A percentile compares a stretch with the other conserved stretches of the same genome.
Conservation (phyloP, 2,113 vertebrate genomes). For the Apteryx owenii region DNA sequence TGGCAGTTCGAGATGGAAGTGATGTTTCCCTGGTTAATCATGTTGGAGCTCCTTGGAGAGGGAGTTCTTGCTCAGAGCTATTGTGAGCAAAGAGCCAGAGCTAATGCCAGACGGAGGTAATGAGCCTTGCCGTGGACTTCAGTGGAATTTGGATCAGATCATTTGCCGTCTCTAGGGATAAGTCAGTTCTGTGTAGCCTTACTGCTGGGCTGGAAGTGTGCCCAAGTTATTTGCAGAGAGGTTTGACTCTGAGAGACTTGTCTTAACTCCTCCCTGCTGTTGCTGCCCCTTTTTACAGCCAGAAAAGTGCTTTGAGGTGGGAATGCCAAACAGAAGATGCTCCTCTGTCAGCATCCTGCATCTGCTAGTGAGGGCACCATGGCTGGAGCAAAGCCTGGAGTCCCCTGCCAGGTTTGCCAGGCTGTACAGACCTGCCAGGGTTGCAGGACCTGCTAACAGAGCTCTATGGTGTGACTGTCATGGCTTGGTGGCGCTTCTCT, state of each 20-base stretch:
- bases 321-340: fast-evolving
- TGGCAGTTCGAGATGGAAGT: background rate
- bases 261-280: background rate
- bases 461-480: no score
- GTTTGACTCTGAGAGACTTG: fast-evolving
- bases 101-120: constrained; percentile 46
- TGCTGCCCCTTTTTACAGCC: background rate
- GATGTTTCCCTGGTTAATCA: background rate
- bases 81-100: constrained; percentile 5
- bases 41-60: background rate
- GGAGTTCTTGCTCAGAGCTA: constrained; percentile 6
- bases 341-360: fast-evolving
- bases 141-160: constrained; percentile 46
- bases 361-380: background rate
- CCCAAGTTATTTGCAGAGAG: background rate
- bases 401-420: background rate
- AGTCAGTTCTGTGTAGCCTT: background rate
- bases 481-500: background rate
- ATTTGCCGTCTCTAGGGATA: constrained; percentile 36
- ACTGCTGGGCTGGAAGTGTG: background rate
- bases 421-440: fast-evolving
- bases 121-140: constrained; percentile 39
- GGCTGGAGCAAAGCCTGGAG: background rate
- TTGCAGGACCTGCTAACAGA: background rate
- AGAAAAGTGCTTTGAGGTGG: background rate